Percentiles rank a stretch among this genome's conserved stretches.
phyloP scores from a whole-genome alignment of 2,113 vertebrate genomes.

The Gymnocephalus cernua region DNA sequence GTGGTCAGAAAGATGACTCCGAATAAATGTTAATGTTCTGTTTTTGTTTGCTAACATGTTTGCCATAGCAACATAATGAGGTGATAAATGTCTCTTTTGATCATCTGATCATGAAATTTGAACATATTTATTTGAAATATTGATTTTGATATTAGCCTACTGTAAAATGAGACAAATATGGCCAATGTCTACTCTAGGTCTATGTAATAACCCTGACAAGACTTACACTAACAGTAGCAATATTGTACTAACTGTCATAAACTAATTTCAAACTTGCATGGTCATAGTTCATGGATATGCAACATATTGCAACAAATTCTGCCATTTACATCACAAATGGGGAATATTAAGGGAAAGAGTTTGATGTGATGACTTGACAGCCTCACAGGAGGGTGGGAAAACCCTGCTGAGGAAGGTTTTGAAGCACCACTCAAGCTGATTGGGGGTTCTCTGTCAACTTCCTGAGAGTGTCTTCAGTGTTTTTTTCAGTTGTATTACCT shows the following conservation, averaged over 20 bases:
- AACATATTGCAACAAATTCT: constrained; percentile 5
- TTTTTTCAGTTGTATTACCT: constrained; percentile 39
- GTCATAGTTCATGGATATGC: constrained; percentile 2
- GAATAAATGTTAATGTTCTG: neutral
- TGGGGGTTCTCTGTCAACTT: constrained; percentile 26
- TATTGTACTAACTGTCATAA: neutral
- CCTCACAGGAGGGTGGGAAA: constrained; percentile 31
- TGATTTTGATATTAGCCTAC: neutral
- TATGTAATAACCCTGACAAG: constrained; percentile 13
- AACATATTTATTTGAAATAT: neutral
- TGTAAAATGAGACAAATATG: neutral
- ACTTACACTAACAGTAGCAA: neutral
- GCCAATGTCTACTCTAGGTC: neutral
- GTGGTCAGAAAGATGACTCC: too few species aligned
- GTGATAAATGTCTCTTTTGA: neutral
- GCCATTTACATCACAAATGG: constrained; percentile 1
- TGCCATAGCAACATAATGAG: neutral
- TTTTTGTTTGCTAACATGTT: neutral
- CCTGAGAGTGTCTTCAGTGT: constrained; percentile 8
- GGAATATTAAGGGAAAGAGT: constrained; percentile 7
- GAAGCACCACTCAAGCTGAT: constrained; percentile 30
- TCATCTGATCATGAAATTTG: neutral
- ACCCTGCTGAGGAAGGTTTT: constrained; percentile 39
- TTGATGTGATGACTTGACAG: constrained; percentile 32
- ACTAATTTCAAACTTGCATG: neutral